Evolutionary conservation across 2,888 invertebrate genomes (phyloP).

Genomic region (Drosophila diplacantha): DNA sequence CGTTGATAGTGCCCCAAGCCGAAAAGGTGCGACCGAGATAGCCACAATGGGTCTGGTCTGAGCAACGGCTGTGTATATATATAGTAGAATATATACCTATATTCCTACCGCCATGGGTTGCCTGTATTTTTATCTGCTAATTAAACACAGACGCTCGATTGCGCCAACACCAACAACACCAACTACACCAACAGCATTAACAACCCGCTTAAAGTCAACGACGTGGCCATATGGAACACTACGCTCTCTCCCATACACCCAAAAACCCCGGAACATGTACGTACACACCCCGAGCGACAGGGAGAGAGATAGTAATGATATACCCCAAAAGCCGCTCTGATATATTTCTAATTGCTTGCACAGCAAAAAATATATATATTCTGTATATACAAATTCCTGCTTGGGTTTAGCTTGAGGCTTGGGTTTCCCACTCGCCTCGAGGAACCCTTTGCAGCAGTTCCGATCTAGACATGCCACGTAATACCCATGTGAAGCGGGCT

Average conservation of each 20-base stretch:
- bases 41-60: slow-evolving; percentile 8
- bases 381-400: neutral
- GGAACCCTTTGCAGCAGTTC: neutral
- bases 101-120: slow-evolving; percentile 47
- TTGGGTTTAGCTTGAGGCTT: neutral
- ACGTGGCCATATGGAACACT: slow-evolving; percentile 59
- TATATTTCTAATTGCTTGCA: slow-evolving; percentile 21
- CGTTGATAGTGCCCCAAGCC: slow-evolving; percentile 17
- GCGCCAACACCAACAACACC: slow-evolving; percentile 43
- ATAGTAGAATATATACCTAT: neutral
- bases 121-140: slow-evolving; percentile 73
- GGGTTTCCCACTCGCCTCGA: neutral
- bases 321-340: slow-evolving; percentile 15
- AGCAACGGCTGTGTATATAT: slow-evolving; percentile 7
- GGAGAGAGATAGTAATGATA: slow-evolving; percentile 2
- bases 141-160: slow-evolving; percentile 72
- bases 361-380: slow-evolving; percentile 9
- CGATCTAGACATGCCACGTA: slow-evolving; percentile 20
- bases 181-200: slow-evolving; percentile 26
- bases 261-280: slow-evolving; percentile 1
- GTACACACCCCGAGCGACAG: neutral
- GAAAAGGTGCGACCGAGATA: slow-evolving; percentile 27
- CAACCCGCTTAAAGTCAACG: slow-evolving; percentile 66
- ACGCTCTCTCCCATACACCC: slow-evolving; percentile 8
- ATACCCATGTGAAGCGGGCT: slow-evolving; percentile 2